Base-by-base conservation (phyloP, 2,113 vertebrate species). In the Verasper variegatus region DNA sequence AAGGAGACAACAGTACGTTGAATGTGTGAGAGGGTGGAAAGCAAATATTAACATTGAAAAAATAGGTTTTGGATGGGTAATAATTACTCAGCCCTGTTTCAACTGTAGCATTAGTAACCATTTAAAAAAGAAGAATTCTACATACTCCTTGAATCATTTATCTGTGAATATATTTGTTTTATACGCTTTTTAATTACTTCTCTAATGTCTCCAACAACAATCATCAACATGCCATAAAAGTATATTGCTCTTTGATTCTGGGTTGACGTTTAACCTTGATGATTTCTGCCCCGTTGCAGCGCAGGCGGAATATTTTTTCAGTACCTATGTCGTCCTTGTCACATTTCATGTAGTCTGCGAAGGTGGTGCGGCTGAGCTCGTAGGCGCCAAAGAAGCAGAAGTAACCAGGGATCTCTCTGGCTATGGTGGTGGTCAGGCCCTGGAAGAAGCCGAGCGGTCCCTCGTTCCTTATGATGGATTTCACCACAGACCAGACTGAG, bases 341-440 rank as follows among this genome's bases (percentile, higher is more conserved):
- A 81, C 95, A 97, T 63, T 95, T 94, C 91, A 92, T 85, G 66
- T 96, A 92, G 7, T 91, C 81, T 2, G 97, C 95, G 60, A 99
- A 98, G 80, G 94, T 81, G 0, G 95, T 95, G 73, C 96, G 95
- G 85, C 95, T 94, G 76, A 99, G 90, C 78, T 99, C 98, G 27
- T 99, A 99, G 45, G 95, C 97, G 1, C 98, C 97, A 0, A 99
- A 99, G 92, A 99, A 99, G 85, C 96, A 96, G 92, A 99, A 99
- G 85, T 99, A 99, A 18, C 98, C 97, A 0, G 98, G 98, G 17
- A 99, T 94, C 88, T 99, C 98, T 83, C 97, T 91, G 87, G 98
- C 96, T 62, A 98, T 94, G 70, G 97, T 99, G 84, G 97, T 96
- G 21, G 95, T 96, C 67, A 96, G 92, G 42, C 98, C 97, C 54